These are phyloP conservation scores for Cataglyphis hispanica DNA, from an alignment of 1,140 invertebrate species.

Conservation along the genomic window DNA sequence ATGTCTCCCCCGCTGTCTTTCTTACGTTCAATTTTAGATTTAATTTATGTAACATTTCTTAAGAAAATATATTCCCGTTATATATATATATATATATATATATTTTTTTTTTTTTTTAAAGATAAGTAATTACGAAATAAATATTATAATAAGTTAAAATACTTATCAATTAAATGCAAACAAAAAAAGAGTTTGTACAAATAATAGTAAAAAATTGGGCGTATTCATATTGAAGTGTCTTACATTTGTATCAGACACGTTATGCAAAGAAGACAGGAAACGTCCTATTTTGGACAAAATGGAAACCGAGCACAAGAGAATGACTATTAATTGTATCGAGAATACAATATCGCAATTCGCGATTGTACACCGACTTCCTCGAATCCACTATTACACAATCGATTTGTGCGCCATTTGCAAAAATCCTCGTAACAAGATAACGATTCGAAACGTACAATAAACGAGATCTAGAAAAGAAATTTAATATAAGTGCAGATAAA, in stretches of 20 bases:
- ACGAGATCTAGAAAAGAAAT: too few species aligned
- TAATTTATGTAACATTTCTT: background rate
- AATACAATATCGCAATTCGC: conserved; percentile 47
- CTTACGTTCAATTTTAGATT: background rate
- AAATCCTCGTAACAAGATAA: conserved; percentile 12
- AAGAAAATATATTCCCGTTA: background rate
- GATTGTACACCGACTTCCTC: conserved; percentile 36
- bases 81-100: too few species aligned
- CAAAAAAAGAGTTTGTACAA: background rate
- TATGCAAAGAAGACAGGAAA: conserved; percentile 53
- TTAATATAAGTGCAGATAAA: background rate
- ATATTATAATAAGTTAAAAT: background rate
- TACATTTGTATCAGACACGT: conserved; percentile 10
- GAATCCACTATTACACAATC: conserved; percentile 27
- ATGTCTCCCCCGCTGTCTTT: background rate
- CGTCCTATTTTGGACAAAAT: conserved; percentile 40
- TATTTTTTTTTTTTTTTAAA: too few species aligned
- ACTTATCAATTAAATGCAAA: background rate
- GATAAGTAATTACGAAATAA: background rate
- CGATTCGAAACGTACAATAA: background rate
- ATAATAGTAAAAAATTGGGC: background rate
- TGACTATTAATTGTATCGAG: conserved; percentile 55
- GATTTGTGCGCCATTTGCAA: conserved; percentile 2
- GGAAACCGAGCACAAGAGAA: conserved; percentile 12
- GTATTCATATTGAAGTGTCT: background rate